Conservation (phyloP, 2,888 invertebrate genomes). For the Mongoloraphidia duomilia region DNA sequence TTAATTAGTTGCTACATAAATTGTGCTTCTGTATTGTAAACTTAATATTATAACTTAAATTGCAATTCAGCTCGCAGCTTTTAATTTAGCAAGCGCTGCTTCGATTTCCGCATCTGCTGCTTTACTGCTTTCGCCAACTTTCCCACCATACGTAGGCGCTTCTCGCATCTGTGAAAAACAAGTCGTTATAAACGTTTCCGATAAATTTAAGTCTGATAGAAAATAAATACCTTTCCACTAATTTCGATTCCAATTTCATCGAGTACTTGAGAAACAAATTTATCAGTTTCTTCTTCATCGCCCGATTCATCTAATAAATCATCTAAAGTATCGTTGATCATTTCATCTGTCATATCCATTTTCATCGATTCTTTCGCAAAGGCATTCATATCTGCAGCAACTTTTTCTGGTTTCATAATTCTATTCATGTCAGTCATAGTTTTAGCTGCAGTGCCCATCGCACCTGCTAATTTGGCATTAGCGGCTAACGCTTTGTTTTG, state of each 20-base stretch:
- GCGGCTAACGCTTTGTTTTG: constrained; percentile 86
- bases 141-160: constrained; percentile 49
- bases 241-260: constrained; percentile 95
- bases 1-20: too few relatives aligned
- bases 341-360: constrained; percentile 93
- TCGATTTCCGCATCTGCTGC: constrained; percentile 56
- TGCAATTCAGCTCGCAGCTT: constrained; percentile 13
- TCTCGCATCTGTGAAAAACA: constrained; percentile 39
- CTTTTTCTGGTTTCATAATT: constrained; percentile 70
- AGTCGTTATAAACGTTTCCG: constrained; percentile 3
- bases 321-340: constrained; percentile 84
- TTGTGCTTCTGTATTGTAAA: too few relatives aligned
- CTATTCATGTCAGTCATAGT: constrained; percentile 83
- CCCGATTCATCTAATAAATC: constrained; percentile 79
- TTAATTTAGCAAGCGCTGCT: constrained; percentile 47
- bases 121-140: constrained; percentile 37
- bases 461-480: constrained; percentile 71
- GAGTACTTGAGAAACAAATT: constrained; percentile 78
- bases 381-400: constrained; percentile 67
- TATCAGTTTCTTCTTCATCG: constrained; percentile 80
- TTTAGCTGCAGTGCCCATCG: constrained; percentile 78
- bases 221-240: constrained; percentile 55
- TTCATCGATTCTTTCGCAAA: constrained; percentile 74
- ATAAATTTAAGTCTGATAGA: background rate
- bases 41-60: background rate